Conservation (phyloP, 2,797 vertebrate genomes). For the Gephyroberyx darwinii region DNA sequence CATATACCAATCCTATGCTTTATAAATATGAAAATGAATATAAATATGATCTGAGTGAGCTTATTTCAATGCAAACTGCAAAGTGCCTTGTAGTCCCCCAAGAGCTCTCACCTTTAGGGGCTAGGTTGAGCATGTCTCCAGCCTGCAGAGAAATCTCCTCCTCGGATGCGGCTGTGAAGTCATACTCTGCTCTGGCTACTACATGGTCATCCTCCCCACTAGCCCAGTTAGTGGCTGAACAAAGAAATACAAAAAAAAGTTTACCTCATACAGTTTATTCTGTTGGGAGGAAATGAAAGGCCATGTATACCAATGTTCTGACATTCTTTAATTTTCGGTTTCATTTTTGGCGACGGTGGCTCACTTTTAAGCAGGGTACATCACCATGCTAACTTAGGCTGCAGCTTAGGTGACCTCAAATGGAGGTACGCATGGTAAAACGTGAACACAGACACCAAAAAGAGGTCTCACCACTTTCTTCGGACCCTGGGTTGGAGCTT, state of each 20-base stretch:
- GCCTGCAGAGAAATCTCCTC: slow-evolving; percentile 93
- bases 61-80: background rate
- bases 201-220: slow-evolving; percentile 95
- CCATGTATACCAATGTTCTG: background rate
- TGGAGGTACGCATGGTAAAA: background rate
- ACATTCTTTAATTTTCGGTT: background rate
- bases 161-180: slow-evolving; percentile 90
- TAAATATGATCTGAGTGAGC: background rate
- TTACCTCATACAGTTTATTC: background rate
- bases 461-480: slow-evolving; percentile 83
- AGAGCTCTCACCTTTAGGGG: slow-evolving; percentile 89
- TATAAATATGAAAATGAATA: background rate
- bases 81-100: no score
- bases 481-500: slow-evolving; percentile 81
- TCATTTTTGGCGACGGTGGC: no score
- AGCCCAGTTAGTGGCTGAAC: slow-evolving; percentile 88
- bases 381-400: no score
- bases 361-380: no score
- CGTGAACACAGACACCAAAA: background rate
- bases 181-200: slow-evolving; percentile 94
- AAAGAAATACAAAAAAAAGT: background rate
- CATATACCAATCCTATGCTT: background rate
- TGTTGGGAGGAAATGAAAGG: background rate
- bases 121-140: slow-evolving; percentile 94
- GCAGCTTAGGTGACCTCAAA: no score